These are phyloP conservation scores for Hydra vulgaris DNA, from an alignment of 30 jellyfish, hydroid and myxozoan genomes.

Conservation along the genomic window DNA sequence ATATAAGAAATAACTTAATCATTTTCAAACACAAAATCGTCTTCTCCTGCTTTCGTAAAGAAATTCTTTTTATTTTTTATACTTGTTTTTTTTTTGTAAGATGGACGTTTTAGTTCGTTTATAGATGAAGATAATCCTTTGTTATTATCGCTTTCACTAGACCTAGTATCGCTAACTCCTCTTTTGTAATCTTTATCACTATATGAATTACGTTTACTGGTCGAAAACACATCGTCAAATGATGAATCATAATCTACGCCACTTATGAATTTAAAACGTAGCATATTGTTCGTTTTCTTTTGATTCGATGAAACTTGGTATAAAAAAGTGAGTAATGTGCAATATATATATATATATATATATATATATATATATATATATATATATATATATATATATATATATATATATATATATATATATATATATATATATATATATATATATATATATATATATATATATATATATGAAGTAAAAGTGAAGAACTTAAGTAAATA, in stretches of 20 bases:
- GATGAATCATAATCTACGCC: constrained; percentile 9
- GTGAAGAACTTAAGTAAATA: no score
- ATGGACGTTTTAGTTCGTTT: not conserved
- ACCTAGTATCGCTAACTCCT: not conserved
- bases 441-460: no score
- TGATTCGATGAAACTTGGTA: not conserved
- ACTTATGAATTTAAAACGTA: not conserved
- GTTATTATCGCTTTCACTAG: not conserved
- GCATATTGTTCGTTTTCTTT: not conserved
- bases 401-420: no score
- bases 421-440: no score
- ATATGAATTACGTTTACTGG: not conserved
- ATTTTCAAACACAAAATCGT: not conserved
- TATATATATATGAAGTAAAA: no score
- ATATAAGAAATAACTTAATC: not conserved
- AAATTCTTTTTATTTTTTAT: no score
- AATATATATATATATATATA: no score
- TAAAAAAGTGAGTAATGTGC: no score
- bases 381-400: no score
- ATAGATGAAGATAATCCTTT: not conserved
- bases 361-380: no score
- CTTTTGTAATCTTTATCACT: not conserved
- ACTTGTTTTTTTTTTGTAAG: not conserved
- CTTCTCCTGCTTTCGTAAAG: not conserved
- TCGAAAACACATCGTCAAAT: not conserved